These are phyloP conservation scores for Andrena cerasifolii DNA, from an alignment of 1,140 invertebrate species.

Conservation along the genomic window DNA sequence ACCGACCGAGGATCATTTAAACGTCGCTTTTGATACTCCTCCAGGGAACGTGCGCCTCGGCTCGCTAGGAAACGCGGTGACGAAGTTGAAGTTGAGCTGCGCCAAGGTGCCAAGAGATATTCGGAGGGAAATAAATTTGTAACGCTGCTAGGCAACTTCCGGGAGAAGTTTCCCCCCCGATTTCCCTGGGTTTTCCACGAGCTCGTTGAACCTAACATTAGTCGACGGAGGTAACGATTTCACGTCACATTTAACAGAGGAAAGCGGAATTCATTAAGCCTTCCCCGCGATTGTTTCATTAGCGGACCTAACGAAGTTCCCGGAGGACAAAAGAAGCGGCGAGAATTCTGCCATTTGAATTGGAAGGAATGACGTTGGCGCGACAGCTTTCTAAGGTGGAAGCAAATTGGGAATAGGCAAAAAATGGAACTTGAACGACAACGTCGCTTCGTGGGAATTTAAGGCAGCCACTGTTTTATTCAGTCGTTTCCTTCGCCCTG, in stretches of 20 bases:
- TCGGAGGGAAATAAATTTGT: too few relatives aligned
- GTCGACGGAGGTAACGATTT: conserved; percentile 12
- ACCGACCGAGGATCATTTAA: neutral
- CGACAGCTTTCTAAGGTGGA: too few relatives aligned
- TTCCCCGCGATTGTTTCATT: conserved; percentile 7
- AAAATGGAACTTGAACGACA: too few relatives aligned
- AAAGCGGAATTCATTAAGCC: conserved; percentile 26
- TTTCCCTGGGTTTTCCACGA: neutral
- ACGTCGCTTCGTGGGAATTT: too few relatives aligned
- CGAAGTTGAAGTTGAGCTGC: neutral
- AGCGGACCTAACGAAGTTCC: too few relatives aligned
- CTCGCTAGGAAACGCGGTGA: neutral
- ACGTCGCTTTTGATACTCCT: neutral
- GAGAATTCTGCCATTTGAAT: neutral
- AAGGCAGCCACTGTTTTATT: too few relatives aligned
- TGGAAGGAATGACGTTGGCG: too few relatives aligned
- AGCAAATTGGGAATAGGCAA: too few relatives aligned
- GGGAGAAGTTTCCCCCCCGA: conserved; percentile 10
- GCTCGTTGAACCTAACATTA: conserved; percentile 5
- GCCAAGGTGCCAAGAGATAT: too few relatives aligned
- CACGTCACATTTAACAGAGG: neutral
- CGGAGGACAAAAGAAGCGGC: neutral
- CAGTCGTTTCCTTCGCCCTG: too few relatives aligned
- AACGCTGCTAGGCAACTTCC: too few relatives aligned
- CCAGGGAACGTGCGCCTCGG: neutral